Evolutionary conservation across 2,797 vertebrate genomes (phyloP).

Genomic region (Paramormyrops hopkinsi): DNA sequence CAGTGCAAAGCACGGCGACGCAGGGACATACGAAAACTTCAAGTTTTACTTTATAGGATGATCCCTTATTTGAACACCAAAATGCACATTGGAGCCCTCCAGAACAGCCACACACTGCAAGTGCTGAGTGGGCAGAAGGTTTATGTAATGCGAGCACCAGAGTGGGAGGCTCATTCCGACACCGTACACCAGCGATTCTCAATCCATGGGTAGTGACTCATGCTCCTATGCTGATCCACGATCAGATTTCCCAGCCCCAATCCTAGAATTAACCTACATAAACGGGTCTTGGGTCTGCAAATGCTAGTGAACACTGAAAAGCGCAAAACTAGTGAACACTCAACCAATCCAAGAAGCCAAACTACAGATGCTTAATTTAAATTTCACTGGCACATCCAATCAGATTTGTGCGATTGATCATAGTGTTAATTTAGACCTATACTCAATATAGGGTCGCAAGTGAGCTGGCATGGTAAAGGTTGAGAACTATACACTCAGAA

Average conservation of each 20-base stretch:
- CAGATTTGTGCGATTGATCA: background rate
- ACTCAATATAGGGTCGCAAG: background rate
- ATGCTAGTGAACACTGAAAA: background rate
- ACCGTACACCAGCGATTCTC: background rate
- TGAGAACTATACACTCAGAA: background rate
- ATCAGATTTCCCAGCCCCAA: background rate
- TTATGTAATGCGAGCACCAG: background rate
- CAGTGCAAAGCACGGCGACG: background rate
- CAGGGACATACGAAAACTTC: background rate
- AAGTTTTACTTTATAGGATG: background rate
- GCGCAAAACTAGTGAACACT: background rate
- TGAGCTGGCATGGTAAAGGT: too few relatives aligned
- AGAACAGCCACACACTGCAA: background rate
- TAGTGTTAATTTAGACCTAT: background rate
- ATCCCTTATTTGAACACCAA: background rate
- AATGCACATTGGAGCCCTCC: background rate
- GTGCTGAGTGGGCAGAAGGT: background rate
- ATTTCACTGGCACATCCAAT: background rate
- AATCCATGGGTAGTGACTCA: background rate
- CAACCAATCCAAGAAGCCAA: background rate
- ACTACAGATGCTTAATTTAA: background rate
- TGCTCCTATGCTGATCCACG: too few relatives aligned
- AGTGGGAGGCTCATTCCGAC: background rate
- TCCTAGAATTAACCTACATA: background rate
- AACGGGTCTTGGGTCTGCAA: background rate